Evolutionary conservation across 2,888 invertebrate genomes (phyloP), one percentile per base, ranked within the genome.

Genomic region (Dendrolimus pini): DNA sequence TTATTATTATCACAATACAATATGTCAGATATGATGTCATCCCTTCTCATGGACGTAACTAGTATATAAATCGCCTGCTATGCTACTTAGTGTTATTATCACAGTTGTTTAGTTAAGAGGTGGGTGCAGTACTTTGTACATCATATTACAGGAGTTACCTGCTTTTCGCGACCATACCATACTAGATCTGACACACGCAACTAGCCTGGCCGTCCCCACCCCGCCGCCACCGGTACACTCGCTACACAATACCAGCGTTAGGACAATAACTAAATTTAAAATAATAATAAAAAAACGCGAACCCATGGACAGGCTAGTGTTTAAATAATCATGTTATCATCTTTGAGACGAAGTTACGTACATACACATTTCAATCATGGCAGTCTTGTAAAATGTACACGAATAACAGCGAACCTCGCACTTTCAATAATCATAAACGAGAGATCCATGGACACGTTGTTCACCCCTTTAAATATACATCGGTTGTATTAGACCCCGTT

Each of bases 11-110:
- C 88, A 90, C 89, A 89, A 85, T 89, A 90, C 89, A 91, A 79
- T 89, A 90, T 90, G 91, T 90, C 89, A 91, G 91, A 91, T 91
- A 91, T 91, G 91, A 84, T 91, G 91, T 88, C 91, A 90, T 91
- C 89, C 91, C 89, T 91, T 91, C 90, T 83, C 85, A 77, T 86
- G 91, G 91, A 91, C 91, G 88, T 87, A 86, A 87, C 88, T 89
- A 89, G 87, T 85, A 86, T 88, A 89, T 87, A 88, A 89, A 88
- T 89, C 85, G 87, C 90, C 90, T 89, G 89, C 90, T 91, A 91
- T 79, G 89, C 91, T 91, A 91, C 91, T 91, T 91, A 91, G 91
- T 90, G 89, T 90, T 91, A 91, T 89, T 91, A 91, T 91, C 91
- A 91, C 91, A 91, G 91, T 90, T 91, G 89, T 88, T 91, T 89